Conservation (phyloP, 2,888 invertebrate genomes). For the Xestia ashworthii region DNA sequence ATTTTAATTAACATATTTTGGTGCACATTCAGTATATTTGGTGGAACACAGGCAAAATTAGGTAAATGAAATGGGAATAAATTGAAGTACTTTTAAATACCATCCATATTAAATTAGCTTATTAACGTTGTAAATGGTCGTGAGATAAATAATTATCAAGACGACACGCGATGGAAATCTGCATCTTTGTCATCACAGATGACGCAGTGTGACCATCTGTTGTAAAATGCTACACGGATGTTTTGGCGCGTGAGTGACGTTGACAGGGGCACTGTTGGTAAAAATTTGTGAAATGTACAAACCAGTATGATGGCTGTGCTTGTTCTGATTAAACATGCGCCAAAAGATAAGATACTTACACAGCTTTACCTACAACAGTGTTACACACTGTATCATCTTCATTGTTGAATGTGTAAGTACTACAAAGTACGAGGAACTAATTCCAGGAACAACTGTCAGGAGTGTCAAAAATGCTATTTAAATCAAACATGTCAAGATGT, state of each 20-base stretch:
- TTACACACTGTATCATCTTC: constrained; percentile 2
- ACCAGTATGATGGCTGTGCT: neutral
- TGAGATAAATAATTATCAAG: constrained; percentile 46
- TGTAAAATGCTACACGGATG: neutral
- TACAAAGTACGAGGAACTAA: neutral
- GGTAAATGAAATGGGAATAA: too few relatives aligned
- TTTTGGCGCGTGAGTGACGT: neutral
- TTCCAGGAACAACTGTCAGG: constrained; percentile 25
- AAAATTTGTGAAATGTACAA: neutral
- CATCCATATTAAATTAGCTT: constrained; percentile 49
- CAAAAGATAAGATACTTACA: neutral
- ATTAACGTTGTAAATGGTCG: constrained; percentile 52
- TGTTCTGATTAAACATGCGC: neutral
- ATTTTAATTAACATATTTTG: too few relatives aligned
- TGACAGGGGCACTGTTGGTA: neutral
- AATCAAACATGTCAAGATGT: constrained; percentile 45
- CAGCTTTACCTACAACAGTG: neutral
- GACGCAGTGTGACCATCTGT: neutral
- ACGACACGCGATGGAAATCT: constrained; percentile 33
- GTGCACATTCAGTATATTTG: too few relatives aligned
- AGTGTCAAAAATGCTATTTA: constrained; percentile 11
- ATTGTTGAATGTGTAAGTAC: neutral
- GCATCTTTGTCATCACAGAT: constrained; percentile 29
- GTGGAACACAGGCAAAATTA: too few relatives aligned
- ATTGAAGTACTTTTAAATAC: too few relatives aligned